Base-by-base conservation (phyloP, 2,888 invertebrate species). In the Dendrolimus pini region DNA sequence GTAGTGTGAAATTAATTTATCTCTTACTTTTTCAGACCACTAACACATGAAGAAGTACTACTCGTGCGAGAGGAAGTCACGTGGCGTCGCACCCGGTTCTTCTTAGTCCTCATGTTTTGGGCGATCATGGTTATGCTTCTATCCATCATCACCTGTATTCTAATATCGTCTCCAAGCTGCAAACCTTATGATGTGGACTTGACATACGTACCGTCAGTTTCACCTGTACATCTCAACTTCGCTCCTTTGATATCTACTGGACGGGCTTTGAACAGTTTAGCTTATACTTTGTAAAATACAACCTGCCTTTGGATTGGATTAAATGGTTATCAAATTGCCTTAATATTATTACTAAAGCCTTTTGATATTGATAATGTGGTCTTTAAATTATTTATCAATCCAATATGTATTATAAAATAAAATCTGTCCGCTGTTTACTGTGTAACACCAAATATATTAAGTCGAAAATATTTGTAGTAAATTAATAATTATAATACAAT, bases 1-100 rank as follows among this genome's bases (percentile, higher is more conserved):
- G 30, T 6, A 30, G 30, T 30, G 3, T 30, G 30, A 30, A 30
- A 30, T 30, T 30, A 3, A 30, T 30, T 30, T 30, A 30, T 30
- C 30, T 30, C 30, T 30, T 30, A 30, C 56, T 54, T 57, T 80
- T 77, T 7, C 82, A 86, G 87, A 59, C 72, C 82, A 2, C 70
- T 93, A n/a, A 85, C 85, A 9, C 67, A 81, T 42, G 92, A 92
- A 60, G 92, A 93, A 70, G 82, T 93, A 0, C 62, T 85, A 41
- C 75, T 78, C n/a, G 81, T 78, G 12, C 76, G 77, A 1, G 73
- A 85, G 59, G 85, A 92, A 63, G 77, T 83, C 0, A 83, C 86
- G 67, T 93, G 93, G 93, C 82, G 87, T 1, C 80, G 85, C 1
- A 68, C 88, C 1, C 83, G 92, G 0, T 80, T 85, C 59, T 75